Conservation (phyloP, 1,140 invertebrate species). For the Lasioglossum baleicum region DNA sequence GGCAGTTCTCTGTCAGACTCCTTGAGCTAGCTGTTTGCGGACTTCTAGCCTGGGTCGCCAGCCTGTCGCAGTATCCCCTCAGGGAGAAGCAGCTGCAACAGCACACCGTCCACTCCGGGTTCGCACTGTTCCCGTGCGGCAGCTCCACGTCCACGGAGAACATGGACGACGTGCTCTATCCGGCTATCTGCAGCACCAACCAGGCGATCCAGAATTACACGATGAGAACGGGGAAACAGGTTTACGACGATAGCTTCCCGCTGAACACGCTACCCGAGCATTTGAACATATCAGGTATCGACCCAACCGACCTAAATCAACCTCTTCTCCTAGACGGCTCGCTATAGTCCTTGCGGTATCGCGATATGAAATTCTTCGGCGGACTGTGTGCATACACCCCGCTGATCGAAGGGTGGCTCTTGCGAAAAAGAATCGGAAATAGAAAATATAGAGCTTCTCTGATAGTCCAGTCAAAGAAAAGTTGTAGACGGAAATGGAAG, state of each 20-base stretch:
- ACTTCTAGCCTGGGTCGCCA: constrained; percentile 90
- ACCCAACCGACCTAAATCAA: neutral
- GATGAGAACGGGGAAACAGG: constrained; percentile 87
- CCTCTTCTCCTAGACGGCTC: neutral
- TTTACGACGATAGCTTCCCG: constrained; percentile 85
- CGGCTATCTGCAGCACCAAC: constrained; percentile 91
- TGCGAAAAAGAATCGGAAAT: too few species aligned
- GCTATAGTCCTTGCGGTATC: neutral
- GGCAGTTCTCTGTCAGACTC: constrained; percentile 90
- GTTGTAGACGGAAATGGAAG: too few species aligned
- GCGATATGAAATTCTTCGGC: neutral
- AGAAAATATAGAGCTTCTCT: too few species aligned
- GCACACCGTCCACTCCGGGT: constrained; percentile 82
- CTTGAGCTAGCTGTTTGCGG: constrained; percentile 91
- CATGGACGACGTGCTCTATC: constrained; percentile 84
- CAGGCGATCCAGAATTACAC: constrained; percentile 91
- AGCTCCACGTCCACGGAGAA: constrained; percentile 87
- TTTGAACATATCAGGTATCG: constrained; percentile 75
- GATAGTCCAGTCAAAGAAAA: too few species aligned
- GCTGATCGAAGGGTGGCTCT: too few species aligned
- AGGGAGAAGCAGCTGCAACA: constrained; percentile 79
- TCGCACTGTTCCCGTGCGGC: constrained; percentile 88
- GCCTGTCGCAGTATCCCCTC: constrained; percentile 81
- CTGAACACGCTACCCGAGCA: constrained; percentile 82
- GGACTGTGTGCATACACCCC: too few species aligned